Conservation (phyloP, 2,797 vertebrate species). For the Epinephelus malabaricus region DNA sequence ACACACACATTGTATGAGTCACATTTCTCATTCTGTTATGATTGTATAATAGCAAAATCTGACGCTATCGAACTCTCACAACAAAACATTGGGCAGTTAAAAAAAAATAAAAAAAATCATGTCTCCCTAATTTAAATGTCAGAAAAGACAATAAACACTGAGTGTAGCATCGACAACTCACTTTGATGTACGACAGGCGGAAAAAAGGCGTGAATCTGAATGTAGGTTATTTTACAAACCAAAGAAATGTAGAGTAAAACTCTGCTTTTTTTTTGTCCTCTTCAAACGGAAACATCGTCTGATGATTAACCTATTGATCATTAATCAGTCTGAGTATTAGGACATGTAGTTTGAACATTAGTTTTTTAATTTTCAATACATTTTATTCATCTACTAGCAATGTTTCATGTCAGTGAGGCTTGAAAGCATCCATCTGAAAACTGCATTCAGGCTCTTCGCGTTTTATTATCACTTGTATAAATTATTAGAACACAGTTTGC, state of each 20-base stretch:
- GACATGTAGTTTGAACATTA: background rate
- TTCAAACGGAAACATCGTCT: constrained; percentile 7
- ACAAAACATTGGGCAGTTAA: constrained; percentile 51
- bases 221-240: constrained; percentile 15
- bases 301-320: constrained; percentile 47
- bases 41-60: constrained; percentile 72
- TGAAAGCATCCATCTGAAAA: background rate
- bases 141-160: constrained; percentile 51
- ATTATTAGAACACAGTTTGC: background rate
- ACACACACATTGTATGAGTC: constrained; percentile 53
- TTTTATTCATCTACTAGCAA: background rate
- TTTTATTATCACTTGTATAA: constrained; percentile 4
- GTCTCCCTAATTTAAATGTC: constrained; percentile 40
- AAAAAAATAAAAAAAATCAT: constrained; percentile 9
- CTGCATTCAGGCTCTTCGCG: background rate
- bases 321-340: constrained; percentile 20
- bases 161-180: constrained; percentile 20
- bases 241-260: background rate
- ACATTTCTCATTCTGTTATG: constrained; percentile 64
- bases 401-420: constrained; percentile 7
- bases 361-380: constrained; percentile 4
- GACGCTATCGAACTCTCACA: constrained; percentile 54
- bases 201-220: constrained; percentile 19
- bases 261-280: background rate
- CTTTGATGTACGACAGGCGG: constrained; percentile 10